Evolutionary conservation across 1,140 invertebrate genomes (phyloP), one percentile per base, ranked within the genome.

Genomic region (Agrilus planipennis): DNA sequence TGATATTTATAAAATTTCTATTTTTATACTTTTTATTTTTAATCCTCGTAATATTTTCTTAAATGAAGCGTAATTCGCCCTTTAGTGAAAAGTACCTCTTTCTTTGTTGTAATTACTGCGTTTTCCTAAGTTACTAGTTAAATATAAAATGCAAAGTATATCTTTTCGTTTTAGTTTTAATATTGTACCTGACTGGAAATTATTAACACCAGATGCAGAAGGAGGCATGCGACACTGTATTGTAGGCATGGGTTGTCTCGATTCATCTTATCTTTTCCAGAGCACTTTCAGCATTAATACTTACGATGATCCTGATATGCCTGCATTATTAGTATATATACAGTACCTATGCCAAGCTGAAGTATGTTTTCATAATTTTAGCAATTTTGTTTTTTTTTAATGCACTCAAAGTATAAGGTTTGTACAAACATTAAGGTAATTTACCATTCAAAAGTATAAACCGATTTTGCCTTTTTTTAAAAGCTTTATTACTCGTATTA

Each of bases 261-360:
- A 93, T 61, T 85, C 84, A 0, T 72, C 74, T 1, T 90, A 77
- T 62, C 65, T 89, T 15, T 67, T 69, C 41, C 84, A 85, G 57
- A 65, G 71, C 15, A 71, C 72, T 31, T 71, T 72, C 14, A 74
- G 75, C 42, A 74, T 88, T 22, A 69, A 59, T 1, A 71, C 79
- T 28, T 77, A 71, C 53, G 58, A 68, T 15, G 64, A 81, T 58
- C 67, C 70, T 1, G 79, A 86, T 62, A 58, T 83, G 12, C 76
- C 87, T 2, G 71, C 83, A 25, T 63, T 92, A 11, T 62, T 81
- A 36, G 77, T 91, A 17, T 81, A 83, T 41, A 66, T 90, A 30
- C 82, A 90, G 59, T 93, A 92, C 65, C 74, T 93, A 28, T 82
- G 75, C 10, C 89, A 92, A 65, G 65, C 81, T 0, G 88, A 92